phyloP scores from a whole-genome alignment of 1,140 invertebrate genomes.

The Drosophila pallidifrons region DNA sequence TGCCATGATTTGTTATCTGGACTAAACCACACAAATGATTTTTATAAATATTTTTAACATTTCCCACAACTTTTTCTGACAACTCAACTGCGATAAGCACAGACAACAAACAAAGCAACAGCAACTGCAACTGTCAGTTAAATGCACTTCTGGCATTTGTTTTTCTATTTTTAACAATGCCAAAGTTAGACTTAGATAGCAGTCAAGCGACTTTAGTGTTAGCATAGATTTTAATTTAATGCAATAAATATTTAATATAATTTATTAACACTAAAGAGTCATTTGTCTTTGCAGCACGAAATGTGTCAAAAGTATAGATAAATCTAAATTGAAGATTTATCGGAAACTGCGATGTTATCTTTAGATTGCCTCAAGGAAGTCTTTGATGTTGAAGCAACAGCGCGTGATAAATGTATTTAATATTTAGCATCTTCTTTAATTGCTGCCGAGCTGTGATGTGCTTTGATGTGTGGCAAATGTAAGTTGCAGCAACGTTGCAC shows the following conservation, averaged over 20 bases:
- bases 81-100: conserved; percentile 44
- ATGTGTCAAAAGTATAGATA: conserved; percentile 74
- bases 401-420: background rate
- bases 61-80: conserved; percentile 29
- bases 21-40: conserved; percentile 47
- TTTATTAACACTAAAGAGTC: conserved; percentile 69
- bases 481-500: conserved; percentile 29
- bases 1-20: conserved; percentile 63
- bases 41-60: conserved; percentile 45
- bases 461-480: conserved; percentile 6
- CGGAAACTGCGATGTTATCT: no score
- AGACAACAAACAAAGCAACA: conserved; percentile 1
- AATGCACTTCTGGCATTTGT: conserved; percentile 25
- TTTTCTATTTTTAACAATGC: background rate
- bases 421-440: conserved; percentile 20
- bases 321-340: conserved; percentile 58
- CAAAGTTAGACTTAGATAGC: background rate
- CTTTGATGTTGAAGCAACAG: background rate
- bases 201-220: background rate
- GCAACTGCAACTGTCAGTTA: conserved; percentile 27
- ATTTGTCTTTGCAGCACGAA: conserved; percentile 67
- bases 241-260: conserved; percentile 36
- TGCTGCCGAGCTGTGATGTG: conserved; percentile 3
- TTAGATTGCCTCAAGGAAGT: background rate
- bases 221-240: background rate